These are phyloP conservation scores for Huso huso DNA, from an alignment of 2,797 vertebrate species.

Conservation along the genomic window DNA sequence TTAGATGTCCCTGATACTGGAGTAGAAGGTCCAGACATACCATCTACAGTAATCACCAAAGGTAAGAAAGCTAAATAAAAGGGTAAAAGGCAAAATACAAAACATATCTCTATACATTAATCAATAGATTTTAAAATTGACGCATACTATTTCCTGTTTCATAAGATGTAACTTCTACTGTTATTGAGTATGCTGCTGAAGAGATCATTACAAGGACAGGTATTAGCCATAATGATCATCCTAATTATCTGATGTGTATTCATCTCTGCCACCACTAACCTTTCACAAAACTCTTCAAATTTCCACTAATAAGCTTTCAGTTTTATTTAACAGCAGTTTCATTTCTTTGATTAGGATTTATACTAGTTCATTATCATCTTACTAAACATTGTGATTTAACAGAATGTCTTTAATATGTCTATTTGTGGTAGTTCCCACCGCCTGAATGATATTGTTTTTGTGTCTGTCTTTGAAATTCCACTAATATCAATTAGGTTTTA, in stretches of 20 bases:
- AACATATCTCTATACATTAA: not conserved
- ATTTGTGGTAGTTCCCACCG: not conserved
- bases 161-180: constrained; percentile 57
- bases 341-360: not conserved
- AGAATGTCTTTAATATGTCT: not conserved
- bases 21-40: constrained; percentile 74
- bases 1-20: constrained; percentile 88
- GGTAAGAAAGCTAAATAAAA: constrained; percentile 55
- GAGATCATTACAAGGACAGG: constrained; percentile 47
- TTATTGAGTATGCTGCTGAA: constrained; percentile 59
- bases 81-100: not conserved
- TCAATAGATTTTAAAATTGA: constrained; percentile 23
- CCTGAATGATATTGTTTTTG: constrained; percentile 12
- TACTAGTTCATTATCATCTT: constrained; percentile 1
- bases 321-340: not conserved
- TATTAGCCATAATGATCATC: constrained; percentile 31
- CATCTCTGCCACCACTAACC: not conserved
- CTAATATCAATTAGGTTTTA: constrained; percentile 5
- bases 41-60: constrained; percentile 65
- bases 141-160: constrained; percentile 11
- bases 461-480: not conserved
- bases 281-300: constrained; percentile 3
- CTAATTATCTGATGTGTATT: not conserved
- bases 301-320: not conserved
- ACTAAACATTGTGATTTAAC: constrained; percentile 2